A percentile compares a stretch with the other conserved stretches of the same genome.
Evolutionary conservation across 2,888 invertebrate genomes (phyloP).

Genomic region (Morpho achilles): DNA sequence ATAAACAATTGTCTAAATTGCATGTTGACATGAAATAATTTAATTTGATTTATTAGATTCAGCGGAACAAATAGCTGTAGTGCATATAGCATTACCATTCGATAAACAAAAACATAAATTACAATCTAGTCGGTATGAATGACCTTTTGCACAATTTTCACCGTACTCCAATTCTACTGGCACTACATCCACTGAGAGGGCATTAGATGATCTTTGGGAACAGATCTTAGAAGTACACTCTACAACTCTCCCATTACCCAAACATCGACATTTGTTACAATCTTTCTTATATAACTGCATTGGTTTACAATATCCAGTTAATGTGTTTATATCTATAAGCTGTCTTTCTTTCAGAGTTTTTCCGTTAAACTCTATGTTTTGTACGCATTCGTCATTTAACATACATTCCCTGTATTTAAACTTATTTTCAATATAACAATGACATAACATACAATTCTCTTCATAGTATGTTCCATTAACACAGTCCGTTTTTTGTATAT

Average conservation of each 20-base stretch:
- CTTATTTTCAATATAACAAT: conserved; percentile 36
- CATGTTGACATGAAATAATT: background rate
- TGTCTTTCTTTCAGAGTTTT: background rate
- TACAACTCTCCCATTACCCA: conserved; percentile 46
- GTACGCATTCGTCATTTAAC: conserved; percentile 32
- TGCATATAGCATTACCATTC: conserved; percentile 59
- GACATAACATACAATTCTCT: conserved; percentile 48
- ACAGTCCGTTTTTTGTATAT: conserved; percentile 34
- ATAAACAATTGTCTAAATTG: background rate
- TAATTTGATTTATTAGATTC: conserved; percentile 1
- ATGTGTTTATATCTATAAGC: conserved; percentile 24
- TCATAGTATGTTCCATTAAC: conserved; percentile 43
- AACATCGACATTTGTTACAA: conserved; percentile 56
- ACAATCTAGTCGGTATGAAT: conserved; percentile 53
- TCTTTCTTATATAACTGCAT: conserved; percentile 43
- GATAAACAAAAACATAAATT: conserved; percentile 57
- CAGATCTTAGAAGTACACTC: conserved; percentile 46
- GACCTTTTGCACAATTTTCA: conserved; percentile 43
- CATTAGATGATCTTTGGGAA: conserved; percentile 10
- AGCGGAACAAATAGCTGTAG: conserved; percentile 42
- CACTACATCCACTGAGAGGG: conserved; percentile 45
- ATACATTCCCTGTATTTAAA: conserved; percentile 43
- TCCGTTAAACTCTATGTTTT: background rate
- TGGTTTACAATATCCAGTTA: conserved; percentile 59
- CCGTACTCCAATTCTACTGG: conserved; percentile 42